Evolutionary conservation across 1,140 invertebrate species (phyloP).

Genomic region (Nebria ingens): DNA sequence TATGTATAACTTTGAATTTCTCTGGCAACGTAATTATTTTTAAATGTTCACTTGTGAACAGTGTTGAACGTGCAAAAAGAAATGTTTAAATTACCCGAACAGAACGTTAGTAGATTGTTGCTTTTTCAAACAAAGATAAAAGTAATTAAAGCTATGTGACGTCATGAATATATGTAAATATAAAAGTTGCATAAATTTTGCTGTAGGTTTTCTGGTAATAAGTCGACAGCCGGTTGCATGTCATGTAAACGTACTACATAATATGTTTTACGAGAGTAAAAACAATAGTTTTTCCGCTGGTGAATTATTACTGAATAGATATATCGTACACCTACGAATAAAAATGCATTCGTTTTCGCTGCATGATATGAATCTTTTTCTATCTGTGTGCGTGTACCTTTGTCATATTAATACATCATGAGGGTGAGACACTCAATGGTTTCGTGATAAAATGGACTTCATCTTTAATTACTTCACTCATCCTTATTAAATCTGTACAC

Average conservation of each 20-base stretch:
- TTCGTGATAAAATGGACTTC: too few species aligned
- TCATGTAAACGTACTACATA: slow-evolving; percentile 6
- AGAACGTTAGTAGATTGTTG: background rate
- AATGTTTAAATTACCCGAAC: background rate
- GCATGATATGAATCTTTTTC: background rate
- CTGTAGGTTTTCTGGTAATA: background rate
- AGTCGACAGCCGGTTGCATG: slow-evolving; percentile 4
- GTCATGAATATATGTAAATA: slow-evolving; percentile 4
- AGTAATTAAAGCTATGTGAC: slow-evolving; percentile 6
- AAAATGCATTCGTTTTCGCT: background rate
- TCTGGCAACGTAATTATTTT: too few species aligned
- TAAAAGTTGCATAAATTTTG: background rate
- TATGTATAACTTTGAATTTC: too few species aligned
- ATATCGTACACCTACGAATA: background rate
- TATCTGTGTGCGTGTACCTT: background rate
- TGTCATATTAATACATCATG: background rate
- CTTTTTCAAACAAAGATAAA: slow-evolving; percentile 3
- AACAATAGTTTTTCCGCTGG: background rate
- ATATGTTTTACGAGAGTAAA: background rate
- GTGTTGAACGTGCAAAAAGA: background rate
- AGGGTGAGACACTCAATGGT: too few species aligned
- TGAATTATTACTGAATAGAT: background rate
- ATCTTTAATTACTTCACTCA: too few species aligned
- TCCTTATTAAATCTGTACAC: too few species aligned
- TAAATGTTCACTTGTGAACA: background rate